Evolutionary conservation across 2,797 vertebrate genomes (phyloP).

Genomic region (Xiphophorus birchmanni): DNA sequence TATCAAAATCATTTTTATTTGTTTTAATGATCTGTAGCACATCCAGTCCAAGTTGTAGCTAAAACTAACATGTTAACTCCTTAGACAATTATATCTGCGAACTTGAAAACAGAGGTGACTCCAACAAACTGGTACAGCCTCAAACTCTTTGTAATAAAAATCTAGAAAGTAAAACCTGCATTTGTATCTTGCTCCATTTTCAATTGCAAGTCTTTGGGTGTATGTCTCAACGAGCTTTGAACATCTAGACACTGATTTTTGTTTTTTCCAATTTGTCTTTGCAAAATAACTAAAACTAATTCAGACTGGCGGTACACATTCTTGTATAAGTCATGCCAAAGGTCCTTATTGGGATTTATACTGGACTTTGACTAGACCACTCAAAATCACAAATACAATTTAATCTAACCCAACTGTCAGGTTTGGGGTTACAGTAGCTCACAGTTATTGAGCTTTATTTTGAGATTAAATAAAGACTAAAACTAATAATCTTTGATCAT

Average conservation of each 20-base stretch:
- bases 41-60: too few species aligned
- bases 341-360: neutral
- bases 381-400: neutral
- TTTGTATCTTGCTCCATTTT: neutral
- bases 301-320: neutral
- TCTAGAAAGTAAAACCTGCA: neutral
- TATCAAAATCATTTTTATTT: too few species aligned
- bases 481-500: neutral
- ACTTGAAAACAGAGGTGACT: too few species aligned
- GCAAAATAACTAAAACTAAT: neutral
- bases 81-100: too few species aligned
- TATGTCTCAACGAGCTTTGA: neutral
- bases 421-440: too few species aligned
- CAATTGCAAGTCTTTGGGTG: neutral
- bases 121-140: neutral
- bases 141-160: neutral
- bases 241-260: neutral
- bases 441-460: neutral
- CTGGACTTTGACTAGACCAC: neutral
- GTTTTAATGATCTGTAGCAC: too few species aligned
- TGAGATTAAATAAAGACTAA: neutral
- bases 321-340: neutral
- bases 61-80: too few species aligned
- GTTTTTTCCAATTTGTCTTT: neutral
- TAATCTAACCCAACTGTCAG: neutral